Base-by-base conservation (phyloP, 2,888 invertebrate genomes). In the Crocallis elinguaria region DNA sequence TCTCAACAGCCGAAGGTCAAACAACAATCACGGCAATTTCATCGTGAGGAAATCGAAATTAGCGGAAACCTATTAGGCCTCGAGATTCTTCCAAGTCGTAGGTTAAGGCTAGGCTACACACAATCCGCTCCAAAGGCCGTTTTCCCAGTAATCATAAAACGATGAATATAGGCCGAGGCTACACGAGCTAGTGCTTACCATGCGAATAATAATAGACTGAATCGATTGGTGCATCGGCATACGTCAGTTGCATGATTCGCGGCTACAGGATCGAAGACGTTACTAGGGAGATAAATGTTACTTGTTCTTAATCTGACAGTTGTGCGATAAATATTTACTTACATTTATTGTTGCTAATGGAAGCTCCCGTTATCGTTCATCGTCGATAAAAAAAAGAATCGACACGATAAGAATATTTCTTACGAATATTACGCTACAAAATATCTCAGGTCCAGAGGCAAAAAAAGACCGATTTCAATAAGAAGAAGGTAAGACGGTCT, bases 121-220 rank as follows among this genome's bases (percentile, higher is more conserved):
- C 19, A 35, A n/a, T 16, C 38, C 33, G 43, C 29, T 16, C 48
- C 48, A 57, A 60, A 35, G 56, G 35, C 35, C 39, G 42, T 54
- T 62, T 53, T 60, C 45, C 53, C 38, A 59, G 42, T 53, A 56
- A 59, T 56, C 63, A 62, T 68, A 67, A 72, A 74, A 71, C 64
- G 59, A 63, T 54, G 53, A 58, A 75, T 55, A 64, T 58, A 66
- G 75, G 74, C 60, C 75, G 71, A 73, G 75, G 74, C 59, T 69
- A 60, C 57, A 49, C 50, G 56, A 57, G 29, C 44, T 39, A 25
- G 46, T 62, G 43, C 62, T 60, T 60, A 61, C 57, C 56, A 62
- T 63, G 69, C 68, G 61, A 64, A 68, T 67, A 62, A 62, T 63
- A 67, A 62, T 50, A 49, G 44, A 35, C 48, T 52, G 50, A 52